These are phyloP conservation scores for Mythimna lalbum DNA, from an alignment of 2,888 invertebrate genomes.

Conservation along the genomic window DNA sequence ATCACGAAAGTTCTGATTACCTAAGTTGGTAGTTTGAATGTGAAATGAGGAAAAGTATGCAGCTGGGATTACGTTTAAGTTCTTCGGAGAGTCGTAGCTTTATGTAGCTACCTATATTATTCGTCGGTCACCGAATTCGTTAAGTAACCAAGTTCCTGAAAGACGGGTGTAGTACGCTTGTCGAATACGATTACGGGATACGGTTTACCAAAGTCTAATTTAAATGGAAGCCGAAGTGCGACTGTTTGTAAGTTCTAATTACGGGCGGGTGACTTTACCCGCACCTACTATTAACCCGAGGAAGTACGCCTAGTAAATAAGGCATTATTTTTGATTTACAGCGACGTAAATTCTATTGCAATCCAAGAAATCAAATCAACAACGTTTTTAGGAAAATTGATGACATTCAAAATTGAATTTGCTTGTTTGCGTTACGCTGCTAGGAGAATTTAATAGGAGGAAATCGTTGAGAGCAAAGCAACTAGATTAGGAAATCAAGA, in stretches of 20 bases:
- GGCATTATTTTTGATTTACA: constrained; percentile 43
- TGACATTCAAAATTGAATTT: constrained; percentile 66
- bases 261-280: constrained; percentile 40
- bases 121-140: constrained; percentile 18
- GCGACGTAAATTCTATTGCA: constrained; percentile 44
- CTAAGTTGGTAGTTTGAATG: constrained; percentile 13
- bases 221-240: constrained; percentile 36
- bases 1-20: constrained; percentile 12
- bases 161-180: constrained; percentile 12
- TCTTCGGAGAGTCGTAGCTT: constrained; percentile 2
- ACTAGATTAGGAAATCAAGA: constrained; percentile 62
- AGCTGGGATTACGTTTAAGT: constrained; percentile 8
- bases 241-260: constrained; percentile 49
- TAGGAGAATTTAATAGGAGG: constrained; percentile 61
- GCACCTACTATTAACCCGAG: constrained; percentile 37
- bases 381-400: constrained; percentile 63
- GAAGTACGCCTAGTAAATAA: constrained; percentile 49
- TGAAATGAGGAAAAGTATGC: constrained; percentile 1
- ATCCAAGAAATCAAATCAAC: constrained; percentile 60
- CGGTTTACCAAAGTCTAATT: constrained; percentile 44
- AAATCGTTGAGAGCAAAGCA: constrained; percentile 60
- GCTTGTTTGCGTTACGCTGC: constrained; percentile 64
- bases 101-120: background rate
- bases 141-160: constrained; percentile 25
- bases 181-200: constrained; percentile 35